A percentile compares a stretch with the other conserved stretches of the same genome.
Conservation (phyloP, 2,797 vertebrate genomes). For the Melanotaenia boesemani region DNA sequence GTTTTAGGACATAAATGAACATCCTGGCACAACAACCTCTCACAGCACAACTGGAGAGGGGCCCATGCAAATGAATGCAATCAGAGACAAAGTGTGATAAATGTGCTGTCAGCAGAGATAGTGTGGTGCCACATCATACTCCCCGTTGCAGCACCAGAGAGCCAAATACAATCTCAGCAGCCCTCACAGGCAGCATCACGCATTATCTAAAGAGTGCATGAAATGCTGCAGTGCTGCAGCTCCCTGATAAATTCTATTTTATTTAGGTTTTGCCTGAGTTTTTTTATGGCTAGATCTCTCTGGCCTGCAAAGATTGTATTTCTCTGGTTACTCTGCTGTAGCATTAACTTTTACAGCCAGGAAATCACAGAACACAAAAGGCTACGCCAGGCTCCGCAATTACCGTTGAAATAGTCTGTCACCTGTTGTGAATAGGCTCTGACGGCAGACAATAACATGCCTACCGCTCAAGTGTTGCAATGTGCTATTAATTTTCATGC, state of each 20-base stretch:
- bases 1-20: slow-evolving; percentile 59
- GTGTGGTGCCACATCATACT: slow-evolving; percentile 61
- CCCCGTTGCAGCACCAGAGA: slow-evolving; percentile 46
- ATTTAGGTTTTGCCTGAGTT: slow-evolving; percentile 14
- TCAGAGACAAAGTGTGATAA: slow-evolving; percentile 79
- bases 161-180: slow-evolving; percentile 51
- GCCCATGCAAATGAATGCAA: slow-evolving; percentile 74
- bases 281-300: slow-evolving; percentile 3
- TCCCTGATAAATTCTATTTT: slow-evolving; percentile 30
- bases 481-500: slow-evolving; percentile 51
- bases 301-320: slow-evolving; percentile 5
- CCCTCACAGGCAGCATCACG: slow-evolving; percentile 45
- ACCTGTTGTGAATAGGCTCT: slow-evolving; percentile 49
- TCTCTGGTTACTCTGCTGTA: slow-evolving; percentile 1
- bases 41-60: slow-evolving; percentile 58
- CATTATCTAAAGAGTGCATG: slow-evolving; percentile 36
- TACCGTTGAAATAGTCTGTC: slow-evolving; percentile 39
- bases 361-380: slow-evolving; percentile 26
- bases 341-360: slow-evolving; percentile 19
- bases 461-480: slow-evolving; percentile 40
- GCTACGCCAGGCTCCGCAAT: slow-evolving; percentile 35
- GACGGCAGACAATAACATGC: slow-evolving; percentile 56
- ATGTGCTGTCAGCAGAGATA: slow-evolving; percentile 76
- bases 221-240: slow-evolving; percentile 35
- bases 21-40: slow-evolving; percentile 62